Conservation (phyloP, 2,113 vertebrate species). For the Phalacrocorax aristotelis region DNA sequence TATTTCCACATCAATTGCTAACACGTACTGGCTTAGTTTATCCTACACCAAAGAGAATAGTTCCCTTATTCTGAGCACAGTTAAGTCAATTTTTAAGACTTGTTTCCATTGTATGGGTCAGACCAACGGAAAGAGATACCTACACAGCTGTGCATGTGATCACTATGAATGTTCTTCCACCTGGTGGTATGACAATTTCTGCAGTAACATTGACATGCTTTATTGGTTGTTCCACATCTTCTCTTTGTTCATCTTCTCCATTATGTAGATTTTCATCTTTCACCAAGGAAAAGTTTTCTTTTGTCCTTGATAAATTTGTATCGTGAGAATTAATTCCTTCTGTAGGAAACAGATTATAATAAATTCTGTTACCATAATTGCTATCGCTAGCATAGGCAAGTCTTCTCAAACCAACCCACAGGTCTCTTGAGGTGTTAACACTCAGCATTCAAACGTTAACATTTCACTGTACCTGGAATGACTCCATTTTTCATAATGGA, state of each 20-base stretch:
- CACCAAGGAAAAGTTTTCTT: neutral
- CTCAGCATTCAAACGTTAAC: neutral
- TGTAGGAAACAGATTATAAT: neutral
- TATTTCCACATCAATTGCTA: neutral
- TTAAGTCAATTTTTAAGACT: neutral
- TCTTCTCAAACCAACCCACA: neutral
- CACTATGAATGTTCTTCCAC: slow-evolving; percentile 70
- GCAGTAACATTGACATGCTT: neutral
- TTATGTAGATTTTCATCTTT: neutral
- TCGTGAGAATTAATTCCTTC: neutral
- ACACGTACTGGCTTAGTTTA: neutral
- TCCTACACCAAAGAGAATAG: neutral
- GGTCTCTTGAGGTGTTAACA: neutral
- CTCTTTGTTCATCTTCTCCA: neutral
- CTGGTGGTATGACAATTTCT: slow-evolving; percentile 73
- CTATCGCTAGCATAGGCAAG: neutral
- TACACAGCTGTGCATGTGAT: slow-evolving; percentile 79
- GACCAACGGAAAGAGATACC: neutral
- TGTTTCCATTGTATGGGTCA: neutral
- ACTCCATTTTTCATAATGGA: neutral
- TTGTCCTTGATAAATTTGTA: neutral
- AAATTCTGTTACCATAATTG: neutral
- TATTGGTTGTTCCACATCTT: neutral
- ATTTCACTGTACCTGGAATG: slow-evolving; percentile 46
- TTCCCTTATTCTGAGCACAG: no score